These are phyloP conservation scores for Axinella damicornis DNA, from an alignment of 37 sponge, comb jelly and placozoan genomes.

Conservation along the genomic window DNA sequence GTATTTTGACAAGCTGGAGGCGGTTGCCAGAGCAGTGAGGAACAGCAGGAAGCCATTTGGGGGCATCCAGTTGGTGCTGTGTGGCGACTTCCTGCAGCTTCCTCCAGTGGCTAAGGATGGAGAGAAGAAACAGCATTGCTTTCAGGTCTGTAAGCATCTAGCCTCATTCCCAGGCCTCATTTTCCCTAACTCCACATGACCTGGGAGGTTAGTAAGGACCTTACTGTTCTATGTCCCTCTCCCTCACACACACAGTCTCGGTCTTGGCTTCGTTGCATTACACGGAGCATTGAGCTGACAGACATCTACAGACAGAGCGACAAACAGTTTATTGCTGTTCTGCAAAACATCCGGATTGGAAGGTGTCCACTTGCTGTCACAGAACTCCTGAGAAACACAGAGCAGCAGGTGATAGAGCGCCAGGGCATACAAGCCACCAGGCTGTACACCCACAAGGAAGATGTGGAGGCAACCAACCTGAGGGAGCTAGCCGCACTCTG, in stretches of 20 bases:
- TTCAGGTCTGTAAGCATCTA: slow-evolving; percentile 65
- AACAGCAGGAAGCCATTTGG: slow-evolving; percentile 79
- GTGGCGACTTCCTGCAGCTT: slow-evolving; percentile 91
- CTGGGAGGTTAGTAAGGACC: too few species aligned
- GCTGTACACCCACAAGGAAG: slow-evolving; percentile 86
- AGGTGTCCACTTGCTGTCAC: slow-evolving; percentile 75
- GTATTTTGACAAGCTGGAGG: slow-evolving; percentile 89
- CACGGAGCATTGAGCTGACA: slow-evolving; percentile 68
- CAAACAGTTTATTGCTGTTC: slow-evolving; percentile 73
- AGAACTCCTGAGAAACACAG: slow-evolving; percentile 41
- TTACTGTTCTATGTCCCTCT: too few species aligned
- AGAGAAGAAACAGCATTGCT: slow-evolving; percentile 66
- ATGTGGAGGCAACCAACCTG: slow-evolving; percentile 71
- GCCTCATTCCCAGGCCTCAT: too few species aligned
- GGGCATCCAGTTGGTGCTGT: slow-evolving; percentile 89
- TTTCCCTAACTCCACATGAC: too few species aligned
- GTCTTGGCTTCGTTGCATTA: slow-evolving; percentile 71
- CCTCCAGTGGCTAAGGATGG: slow-evolving; percentile 84
- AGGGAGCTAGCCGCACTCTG: slow-evolving; percentile 56
- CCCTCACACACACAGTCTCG: slow-evolving; percentile 58
- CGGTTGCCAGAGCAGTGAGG: slow-evolving; percentile 76
- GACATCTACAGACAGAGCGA: slow-evolving; percentile 84
- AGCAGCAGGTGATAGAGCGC: slow-evolving; percentile 57
- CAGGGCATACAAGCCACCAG: slow-evolving; percentile 79
- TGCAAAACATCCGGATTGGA: slow-evolving; percentile 86